Evolutionary conservation across 2,797 vertebrate genomes (phyloP).

Genomic region (Crax fasciolata): DNA sequence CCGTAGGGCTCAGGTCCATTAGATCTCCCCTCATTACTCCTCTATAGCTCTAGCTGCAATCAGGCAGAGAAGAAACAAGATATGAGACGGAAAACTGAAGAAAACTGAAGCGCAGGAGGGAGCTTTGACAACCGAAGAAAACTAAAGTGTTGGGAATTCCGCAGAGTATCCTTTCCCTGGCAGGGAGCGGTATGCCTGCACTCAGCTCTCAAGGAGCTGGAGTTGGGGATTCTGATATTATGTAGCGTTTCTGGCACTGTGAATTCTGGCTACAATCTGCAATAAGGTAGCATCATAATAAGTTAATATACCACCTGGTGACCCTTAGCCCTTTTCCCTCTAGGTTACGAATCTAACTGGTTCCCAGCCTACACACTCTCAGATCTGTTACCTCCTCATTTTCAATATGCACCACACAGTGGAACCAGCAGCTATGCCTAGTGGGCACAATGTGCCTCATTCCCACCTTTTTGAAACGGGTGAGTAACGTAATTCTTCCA

Average conservation of each 20-base stretch:
- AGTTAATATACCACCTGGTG: accelerated
- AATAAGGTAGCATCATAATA: background rate
- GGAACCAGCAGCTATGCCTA: background rate
- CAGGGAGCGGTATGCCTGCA: background rate
- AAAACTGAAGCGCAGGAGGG: background rate
- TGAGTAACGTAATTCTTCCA: background rate
- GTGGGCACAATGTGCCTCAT: background rate
- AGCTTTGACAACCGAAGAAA: background rate
- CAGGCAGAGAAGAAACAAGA: background rate
- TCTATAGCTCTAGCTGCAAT: background rate
- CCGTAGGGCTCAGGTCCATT: background rate
- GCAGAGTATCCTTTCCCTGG: background rate
- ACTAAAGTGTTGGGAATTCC: background rate
- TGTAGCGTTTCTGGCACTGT: background rate
- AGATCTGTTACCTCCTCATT: background rate
- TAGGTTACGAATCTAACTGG: background rate
- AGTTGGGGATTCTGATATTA: background rate
- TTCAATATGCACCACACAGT: background rate
- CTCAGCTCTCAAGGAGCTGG: accelerated
- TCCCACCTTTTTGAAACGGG: background rate
- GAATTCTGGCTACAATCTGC: background rate
- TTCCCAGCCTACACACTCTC: background rate
- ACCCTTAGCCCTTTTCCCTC: background rate
- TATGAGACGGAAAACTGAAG: background rate
- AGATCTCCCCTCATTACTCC: background rate